Evolutionary conservation across 2,113 vertebrate species (phyloP), one percentile per base, ranked within the genome.

Genomic region (Pelobates fuscus): DNA sequence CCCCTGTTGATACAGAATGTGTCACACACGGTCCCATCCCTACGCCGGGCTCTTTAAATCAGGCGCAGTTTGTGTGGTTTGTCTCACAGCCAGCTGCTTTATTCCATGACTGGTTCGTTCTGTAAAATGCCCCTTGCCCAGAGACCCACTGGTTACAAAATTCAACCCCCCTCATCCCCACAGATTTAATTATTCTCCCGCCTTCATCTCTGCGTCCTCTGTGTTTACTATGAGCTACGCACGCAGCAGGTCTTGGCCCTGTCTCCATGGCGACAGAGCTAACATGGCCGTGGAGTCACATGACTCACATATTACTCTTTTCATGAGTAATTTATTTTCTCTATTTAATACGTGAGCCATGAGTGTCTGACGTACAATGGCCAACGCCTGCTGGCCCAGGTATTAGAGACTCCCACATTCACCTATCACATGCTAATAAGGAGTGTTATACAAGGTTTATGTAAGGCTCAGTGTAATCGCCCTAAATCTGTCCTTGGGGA

Each of bases 181-280:
- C 20, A 24, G 7, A 20, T 43, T 14, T 24, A 43, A 23, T 44
- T 8, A 17, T 61, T 18, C 24, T 44, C 55, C 14, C 24, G 10
- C 55, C 23, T 15, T 2, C 21, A 5, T 24, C 23, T 25, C 55
- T 25, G 11, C 24, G 23, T 58, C 55, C 55, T 25, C 55, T 14
- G 12, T 25, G n/a, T 58, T 44, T 29, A 65, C n/a, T 15, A 23
- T 8, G 37, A 65, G 32, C 12, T 10, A 5, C 62, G 32, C 20
- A 65, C 37, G 8, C 21, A 17, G 30, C 62, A 64, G 18, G 62
- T 64, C 5, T 15, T 21, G 32, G 18, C n/a, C 30, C 21, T 14
- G 62, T 64, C 30, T 41, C 62, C 62, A 64, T 43, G 32, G 62
- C 20, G 23, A 64, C 62, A 21, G 15, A 64, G 62, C 37, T 44